Evolutionary conservation across 2,797 vertebrate species (phyloP), one percentile per base, ranked within the genome.

Genomic region (Acipenser oxyrinchus): DNA sequence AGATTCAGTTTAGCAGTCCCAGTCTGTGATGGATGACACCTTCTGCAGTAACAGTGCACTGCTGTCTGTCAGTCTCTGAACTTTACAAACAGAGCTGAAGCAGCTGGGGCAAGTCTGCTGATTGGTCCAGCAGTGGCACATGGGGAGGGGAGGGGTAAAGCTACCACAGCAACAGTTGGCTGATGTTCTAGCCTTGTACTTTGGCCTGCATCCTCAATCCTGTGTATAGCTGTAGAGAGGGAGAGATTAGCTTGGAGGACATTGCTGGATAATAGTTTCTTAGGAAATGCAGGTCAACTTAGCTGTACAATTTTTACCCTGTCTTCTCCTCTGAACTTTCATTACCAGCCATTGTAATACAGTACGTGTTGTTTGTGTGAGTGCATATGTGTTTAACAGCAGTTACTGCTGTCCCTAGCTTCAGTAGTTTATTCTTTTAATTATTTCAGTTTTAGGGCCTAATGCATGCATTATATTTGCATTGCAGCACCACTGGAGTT

Each of bases 161-260:
- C 51, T 59, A 66, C 55, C 52, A 67, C 63, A 68, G 74, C 79
- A 78, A 73, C 74, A 74, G 76, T 84, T 86, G 78, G 74, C 73
- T 75, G 49, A n/a, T 69, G 65, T 76, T 81, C 70, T 71, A 77
- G 79, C 79, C 70, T 81, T 78, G 78, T 81, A 76, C 71, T 74
- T 74, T 76, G 81, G 81, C 82, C 81, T 77, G 75, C 77, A 80
- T 83, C 78, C 75, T 79, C 75, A 65, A 72, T 4, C 37, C 37
- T 37, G 37, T 37, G 37, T 37, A 37, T 37, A 37, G 37, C 37
- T 62, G 60, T 53, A 69, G 71, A 75, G 71, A 4, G 4, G 37
- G 71, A 68, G 62, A 75, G 70, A 77, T 78, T 76, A 79, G 69
- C 71, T 75, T 61, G 8, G 73, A 72, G 69, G 72, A 74, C 73